Evolutionary conservation across 2,888 invertebrate genomes (phyloP).

Genomic region (Apamea anceps): DNA sequence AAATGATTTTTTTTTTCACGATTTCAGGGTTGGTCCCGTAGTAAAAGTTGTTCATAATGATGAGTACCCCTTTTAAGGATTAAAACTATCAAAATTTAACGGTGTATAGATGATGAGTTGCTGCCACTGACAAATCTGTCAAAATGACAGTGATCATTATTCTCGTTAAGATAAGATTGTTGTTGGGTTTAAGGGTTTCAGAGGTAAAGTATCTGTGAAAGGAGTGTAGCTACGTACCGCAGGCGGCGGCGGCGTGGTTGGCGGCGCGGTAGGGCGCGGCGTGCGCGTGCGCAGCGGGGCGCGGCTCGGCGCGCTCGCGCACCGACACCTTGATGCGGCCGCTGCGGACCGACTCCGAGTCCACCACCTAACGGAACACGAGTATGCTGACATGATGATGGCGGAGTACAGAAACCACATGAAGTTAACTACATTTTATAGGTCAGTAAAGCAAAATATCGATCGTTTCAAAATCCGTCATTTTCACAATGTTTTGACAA

Average conservation of each 20-base stretch:
- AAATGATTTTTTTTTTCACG: too few species aligned
- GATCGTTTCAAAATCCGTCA: too few species aligned
- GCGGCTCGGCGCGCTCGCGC: slow-evolving; percentile 88
- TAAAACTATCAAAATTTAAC: too few species aligned
- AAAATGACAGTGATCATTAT: neutral
- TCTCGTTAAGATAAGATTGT: neutral
- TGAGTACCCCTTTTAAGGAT: too few species aligned
- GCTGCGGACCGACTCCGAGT: slow-evolving; percentile 88
- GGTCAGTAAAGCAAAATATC: too few species aligned
- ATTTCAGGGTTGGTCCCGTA: too few species aligned
- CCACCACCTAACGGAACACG: slow-evolving; percentile 86
- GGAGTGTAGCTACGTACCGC: slow-evolving; percentile 62
- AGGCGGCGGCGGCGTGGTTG: slow-evolving; percentile 90
- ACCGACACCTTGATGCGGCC: slow-evolving; percentile 91
- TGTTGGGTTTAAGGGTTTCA: neutral
- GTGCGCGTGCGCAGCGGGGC: slow-evolving; percentile 75
- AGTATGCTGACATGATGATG: neutral
- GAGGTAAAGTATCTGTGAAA: neutral
- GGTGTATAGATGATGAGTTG: neutral
- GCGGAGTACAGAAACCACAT: too few species aligned
- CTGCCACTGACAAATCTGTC: neutral
- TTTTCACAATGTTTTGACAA: too few species aligned
- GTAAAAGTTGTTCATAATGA: too few species aligned
- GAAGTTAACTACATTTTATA: too few species aligned
- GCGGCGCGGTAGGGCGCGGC: slow-evolving; percentile 88